These are phyloP conservation scores for Argynnis bischoffii DNA, from an alignment of 2,888 invertebrate species.

Conservation along the genomic window DNA sequence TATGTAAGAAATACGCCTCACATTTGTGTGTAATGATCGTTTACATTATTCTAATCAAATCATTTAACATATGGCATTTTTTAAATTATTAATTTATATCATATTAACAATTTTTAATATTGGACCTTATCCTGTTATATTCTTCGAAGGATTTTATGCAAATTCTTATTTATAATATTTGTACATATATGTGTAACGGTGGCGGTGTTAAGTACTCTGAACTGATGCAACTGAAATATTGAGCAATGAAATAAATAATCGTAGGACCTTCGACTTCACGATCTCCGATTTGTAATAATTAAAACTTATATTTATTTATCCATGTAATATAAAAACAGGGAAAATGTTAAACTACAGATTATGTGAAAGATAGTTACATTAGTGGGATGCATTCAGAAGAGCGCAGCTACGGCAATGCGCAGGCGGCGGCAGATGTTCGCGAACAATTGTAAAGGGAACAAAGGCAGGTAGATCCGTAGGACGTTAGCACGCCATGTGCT, in stretches of 20 bases:
- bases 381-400: conserved; percentile 46
- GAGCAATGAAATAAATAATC: conserved; percentile 43
- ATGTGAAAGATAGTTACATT: conserved; percentile 34
- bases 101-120: background rate
- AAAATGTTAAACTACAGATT: conserved; percentile 32
- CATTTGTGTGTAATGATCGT: conserved; percentile 43
- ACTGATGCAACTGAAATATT: conserved; percentile 44
- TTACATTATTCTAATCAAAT: conserved; percentile 19
- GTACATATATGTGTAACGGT: conserved; percentile 29
- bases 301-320: conserved; percentile 26
- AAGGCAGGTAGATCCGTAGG: conserved; percentile 75
- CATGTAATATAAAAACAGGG: conserved; percentile 12
- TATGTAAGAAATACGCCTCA: conserved; percentile 67
- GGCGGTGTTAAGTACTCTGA: conserved; percentile 37
- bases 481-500: conserved; percentile 72
- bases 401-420: conserved; percentile 52
- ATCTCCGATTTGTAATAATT: conserved; percentile 39
- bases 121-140: background rate
- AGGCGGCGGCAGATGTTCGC: conserved; percentile 76
- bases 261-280: conserved; percentile 41
- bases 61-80: conserved; percentile 9
- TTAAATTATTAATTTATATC: background rate
- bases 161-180: too few species aligned
- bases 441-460: conserved; percentile 72
- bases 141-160: background rate